Percentiles rank a stretch among this genome's conserved stretches.
These are phyloP conservation scores for Sycobia sp. DNA, from an alignment of 1,140 invertebrate genomes.

Conservation along the genomic window DNA sequence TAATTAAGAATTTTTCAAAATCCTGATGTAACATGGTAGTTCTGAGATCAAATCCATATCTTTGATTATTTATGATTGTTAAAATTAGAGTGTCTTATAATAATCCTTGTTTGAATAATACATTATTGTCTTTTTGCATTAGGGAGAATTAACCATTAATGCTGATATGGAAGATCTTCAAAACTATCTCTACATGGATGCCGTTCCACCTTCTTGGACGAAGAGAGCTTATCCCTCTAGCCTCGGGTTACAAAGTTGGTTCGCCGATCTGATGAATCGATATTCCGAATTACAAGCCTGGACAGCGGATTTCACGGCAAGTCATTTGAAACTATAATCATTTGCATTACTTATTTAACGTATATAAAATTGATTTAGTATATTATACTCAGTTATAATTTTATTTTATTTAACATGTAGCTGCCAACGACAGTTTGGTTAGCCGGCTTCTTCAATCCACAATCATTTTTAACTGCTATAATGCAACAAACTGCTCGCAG, in stretches of 20 bases:
- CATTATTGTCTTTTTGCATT: too few relatives aligned
- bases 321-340: not conserved
- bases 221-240: constrained; percentile 89
- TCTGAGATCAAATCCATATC: too few relatives aligned
- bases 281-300: constrained; percentile 80
- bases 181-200: constrained; percentile 83
- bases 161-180: constrained; percentile 89
- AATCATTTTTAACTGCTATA: constrained; percentile 94
- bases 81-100: too few relatives aligned
- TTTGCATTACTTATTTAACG: too few relatives aligned
- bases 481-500: constrained; percentile 96
- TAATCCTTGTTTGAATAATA: too few relatives aligned
- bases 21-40: too few relatives aligned
- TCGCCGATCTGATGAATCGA: constrained; percentile 81
- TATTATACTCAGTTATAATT: too few relatives aligned
- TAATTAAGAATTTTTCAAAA: too few relatives aligned
- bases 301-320: constrained; percentile 76
- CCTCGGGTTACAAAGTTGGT: constrained; percentile 83
- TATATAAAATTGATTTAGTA: constrained; percentile 8
- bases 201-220: constrained; percentile 83
- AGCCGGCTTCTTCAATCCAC: constrained; percentile 94
- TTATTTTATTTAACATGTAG: too few relatives aligned
- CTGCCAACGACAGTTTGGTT: constrained; percentile 88
- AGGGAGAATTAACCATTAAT: constrained; percentile 93
- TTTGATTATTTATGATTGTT: too few relatives aligned